Evolutionary conservation across 2,888 invertebrate genomes (phyloP).

Genomic region (Apamea monoglypha): DNA sequence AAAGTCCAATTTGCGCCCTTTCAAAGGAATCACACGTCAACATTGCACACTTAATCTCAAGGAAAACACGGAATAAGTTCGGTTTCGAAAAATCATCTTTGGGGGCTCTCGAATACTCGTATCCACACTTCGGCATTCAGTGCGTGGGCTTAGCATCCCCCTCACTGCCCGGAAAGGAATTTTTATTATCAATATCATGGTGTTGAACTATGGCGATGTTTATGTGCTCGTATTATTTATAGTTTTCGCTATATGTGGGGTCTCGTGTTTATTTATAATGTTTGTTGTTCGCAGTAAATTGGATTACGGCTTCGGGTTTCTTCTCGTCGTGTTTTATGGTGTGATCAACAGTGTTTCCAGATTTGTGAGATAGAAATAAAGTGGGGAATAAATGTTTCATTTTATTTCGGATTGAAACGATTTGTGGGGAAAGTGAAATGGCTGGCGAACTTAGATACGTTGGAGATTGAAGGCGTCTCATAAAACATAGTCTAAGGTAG

Average conservation of each 20-base stretch:
- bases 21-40: constrained; percentile 11
- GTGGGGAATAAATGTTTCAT: constrained; percentile 65
- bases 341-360: constrained; percentile 67
- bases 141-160: constrained; percentile 61
- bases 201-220: constrained; percentile 71
- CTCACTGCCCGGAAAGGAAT: constrained; percentile 76
- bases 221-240: constrained; percentile 75
- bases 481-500: constrained; percentile 49
- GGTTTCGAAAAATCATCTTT: constrained; percentile 49
- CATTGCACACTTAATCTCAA: constrained; percentile 32
- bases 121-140: constrained; percentile 64
- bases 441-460: constrained; percentile 43
- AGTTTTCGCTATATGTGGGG: constrained; percentile 70
- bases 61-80: constrained; percentile 52
- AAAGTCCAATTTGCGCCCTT: not conserved
- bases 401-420: constrained; percentile 63
- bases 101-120: constrained; percentile 55
- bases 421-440: constrained; percentile 57
- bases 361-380: constrained; percentile 67
- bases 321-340: constrained; percentile 62
- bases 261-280: constrained; percentile 69
- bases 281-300: constrained; percentile 71
- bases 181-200: constrained; percentile 85
- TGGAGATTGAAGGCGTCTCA: constrained; percentile 48
- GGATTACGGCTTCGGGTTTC: constrained; percentile 65